Evolutionary conservation across 2,888 invertebrate genomes (phyloP).

Genomic region (Ferdinandea cuprea): DNA sequence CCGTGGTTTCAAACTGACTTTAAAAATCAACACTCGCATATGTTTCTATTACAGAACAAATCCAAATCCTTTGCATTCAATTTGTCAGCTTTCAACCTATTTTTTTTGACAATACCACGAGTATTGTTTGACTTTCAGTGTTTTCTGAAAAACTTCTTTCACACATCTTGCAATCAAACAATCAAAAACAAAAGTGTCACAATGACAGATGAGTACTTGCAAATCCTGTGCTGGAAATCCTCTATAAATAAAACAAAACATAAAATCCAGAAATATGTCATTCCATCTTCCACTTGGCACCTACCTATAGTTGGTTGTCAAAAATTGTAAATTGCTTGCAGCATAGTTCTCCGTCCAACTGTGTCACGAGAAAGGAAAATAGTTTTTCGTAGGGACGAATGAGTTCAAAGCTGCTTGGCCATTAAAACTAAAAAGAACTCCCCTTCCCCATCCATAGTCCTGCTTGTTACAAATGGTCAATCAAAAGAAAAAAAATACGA

Average conservation of each 20-base stretch:
- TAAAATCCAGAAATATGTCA: conserved; percentile 44
- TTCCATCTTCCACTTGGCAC: conserved; percentile 47
- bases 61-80: too few relatives aligned
- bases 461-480: conserved; percentile 54
- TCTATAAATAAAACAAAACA: neutral
- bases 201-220: too few relatives aligned
- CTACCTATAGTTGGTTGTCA: conserved; percentile 43
- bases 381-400: neutral
- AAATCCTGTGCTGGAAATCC: too few relatives aligned
- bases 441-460: conserved; percentile 15
- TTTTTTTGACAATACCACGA: neutral
- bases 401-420: conserved; percentile 38
- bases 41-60: too few relatives aligned
- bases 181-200: too few relatives aligned
- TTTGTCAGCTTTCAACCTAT: too few relatives aligned
- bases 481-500: conserved; percentile 30
- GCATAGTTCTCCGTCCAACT: conserved; percentile 53
- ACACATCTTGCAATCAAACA: too few relatives aligned
- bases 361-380: conserved; percentile 35
- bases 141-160: neutral
- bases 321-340: conserved; percentile 65
- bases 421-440: conserved; percentile 26
- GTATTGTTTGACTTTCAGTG: neutral
- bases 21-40: too few relatives aligned
- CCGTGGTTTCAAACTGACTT: too few relatives aligned